phyloP scores from a whole-genome alignment of 2,113 vertebrate genomes.

The Microtus montanus region DNA sequence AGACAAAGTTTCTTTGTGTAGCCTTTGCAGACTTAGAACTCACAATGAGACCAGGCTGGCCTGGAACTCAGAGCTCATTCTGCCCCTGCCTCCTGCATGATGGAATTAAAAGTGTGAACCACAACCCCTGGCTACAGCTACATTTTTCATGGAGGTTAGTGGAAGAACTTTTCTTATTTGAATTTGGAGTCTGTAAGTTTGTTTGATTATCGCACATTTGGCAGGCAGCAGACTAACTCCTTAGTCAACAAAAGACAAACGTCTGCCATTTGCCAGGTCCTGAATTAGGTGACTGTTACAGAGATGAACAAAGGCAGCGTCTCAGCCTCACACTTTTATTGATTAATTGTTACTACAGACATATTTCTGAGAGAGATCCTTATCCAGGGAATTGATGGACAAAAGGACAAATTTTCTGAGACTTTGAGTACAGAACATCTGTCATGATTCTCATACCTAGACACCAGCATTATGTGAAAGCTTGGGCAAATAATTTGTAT shows the following conservation, averaged over 20 bases:
- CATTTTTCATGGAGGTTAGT: constrained; percentile 22
- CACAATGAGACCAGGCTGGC: not conserved
- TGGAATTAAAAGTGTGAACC: not conserved
- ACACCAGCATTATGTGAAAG: constrained; percentile 17
- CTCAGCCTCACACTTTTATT: not conserved
- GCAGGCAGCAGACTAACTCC: not conserved
- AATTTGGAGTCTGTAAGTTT: constrained; percentile 9
- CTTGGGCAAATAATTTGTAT: not conserved
- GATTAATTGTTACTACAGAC: not conserved
- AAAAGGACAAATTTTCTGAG: not conserved
- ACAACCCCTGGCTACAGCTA: not conserved
- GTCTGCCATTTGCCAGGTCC: not conserved
- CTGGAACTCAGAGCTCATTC: not conserved
- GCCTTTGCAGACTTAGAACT: not conserved
- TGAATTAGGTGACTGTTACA: not conserved
- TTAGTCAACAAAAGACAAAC: not conserved
- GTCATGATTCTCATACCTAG: not conserved
- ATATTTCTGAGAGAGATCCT: not conserved
- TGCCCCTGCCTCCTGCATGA: not conserved
- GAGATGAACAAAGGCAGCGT: not conserved
- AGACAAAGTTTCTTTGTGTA: not conserved
- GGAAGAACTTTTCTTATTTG: not conserved
- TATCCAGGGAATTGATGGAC: not conserved
- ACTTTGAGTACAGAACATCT: not conserved
- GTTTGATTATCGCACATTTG: not conserved